Evolutionary conservation across 2,113 vertebrate species (phyloP), one percentile per base, ranked within the genome.

Genomic region (Scomber colias): DNA sequence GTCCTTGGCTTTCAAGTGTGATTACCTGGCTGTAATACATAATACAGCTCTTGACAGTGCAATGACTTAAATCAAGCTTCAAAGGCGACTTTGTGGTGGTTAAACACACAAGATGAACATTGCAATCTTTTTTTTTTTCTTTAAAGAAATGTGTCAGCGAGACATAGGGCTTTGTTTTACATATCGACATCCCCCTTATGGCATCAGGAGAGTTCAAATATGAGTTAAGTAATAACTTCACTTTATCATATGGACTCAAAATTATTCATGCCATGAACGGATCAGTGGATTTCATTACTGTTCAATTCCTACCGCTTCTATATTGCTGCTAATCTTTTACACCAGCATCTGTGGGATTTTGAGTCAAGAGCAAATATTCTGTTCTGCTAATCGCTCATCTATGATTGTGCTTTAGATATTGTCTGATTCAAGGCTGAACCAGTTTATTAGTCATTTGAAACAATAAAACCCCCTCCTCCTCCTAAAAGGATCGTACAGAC

Each of bases 1-100:
- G 57, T 77, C 51, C 75, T 85, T 83, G 51, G 77, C 77, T 81
- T 88, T 85, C 73, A 83, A 85, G 68, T 85, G 77, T 75, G 80
- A 90, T 85, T 87, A 74, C 86, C 71, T 80, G 65, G 70, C 31
- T 14, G 3, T 69, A 24, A 60, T 65, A 71, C 65, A 76, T 81
- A 73, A 86, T 83, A 60, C 44, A 15, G 71, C 57, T 75, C 60
- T 76, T 84, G 75, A 87, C 71, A 69, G 76, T 68, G 31, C 19
- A 4, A 72, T 2, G 64, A 82, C 79, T 87, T 87, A 83, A 79
- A 83, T 77, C 79, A 86, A 61, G 56, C 85, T 76, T 84, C 85
- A 88, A 84, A 88, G 75, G 61, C 15, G 35, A 15, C 5, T 3
- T 35, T 53, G 54, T 63, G 31, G 44, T n/a, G 46, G 8, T 24